Evolutionary conservation across 1,140 invertebrate genomes (phyloP), one percentile per base, ranked within the genome.

Genomic region (Atopsyche davidsoni): DNA sequence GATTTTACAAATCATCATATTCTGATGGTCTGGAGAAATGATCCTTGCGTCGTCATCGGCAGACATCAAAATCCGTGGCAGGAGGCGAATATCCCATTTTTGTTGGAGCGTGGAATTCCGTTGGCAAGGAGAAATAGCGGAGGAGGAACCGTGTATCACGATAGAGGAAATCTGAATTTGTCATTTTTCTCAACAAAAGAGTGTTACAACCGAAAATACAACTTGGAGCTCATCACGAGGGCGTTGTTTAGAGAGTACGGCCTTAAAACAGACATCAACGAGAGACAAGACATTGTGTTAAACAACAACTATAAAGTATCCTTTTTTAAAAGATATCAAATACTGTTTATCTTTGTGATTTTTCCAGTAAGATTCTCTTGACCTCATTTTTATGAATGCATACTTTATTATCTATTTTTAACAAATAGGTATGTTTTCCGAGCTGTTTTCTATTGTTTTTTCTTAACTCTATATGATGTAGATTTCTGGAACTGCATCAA

Each of bases 121-220:
- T 59, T 97, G 13, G 95, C 85, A 1, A 76, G 96, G 41, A 76
- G 95, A 14, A 90, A 92, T 61, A 96, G 92, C 68, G 95, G 93
- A n/a, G 96, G 96, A 48, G 94, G 93, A 7, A 87, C 92, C 13
- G 93, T 98, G 14, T 99, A 93, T 68, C 95, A 99, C 69, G 96
- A 98, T 69, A 62, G 77, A 51, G 94, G 93, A 32, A 96, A 96
- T 73, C 69, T 98, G 0, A 98, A 97, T 73, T 75, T 92, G 41
- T 86, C 90, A 0, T 97, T 97, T 67, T 89, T 97, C 56, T 87
- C 86, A 2, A 76, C 82, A 0, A 76, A 80, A 58, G 78, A 85
- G 55, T 72, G 79, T 38, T 95, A 95, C 65, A 81, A 92, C 65
- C 74, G 91, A 50, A 84, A 79, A 56, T 82, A 83, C 52, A 96